Percentiles rank a stretch among this genome's conserved stretches.
Evolutionary conservation across 2,888 invertebrate species (phyloP).

Genomic region (Operophtera brumata): DNA sequence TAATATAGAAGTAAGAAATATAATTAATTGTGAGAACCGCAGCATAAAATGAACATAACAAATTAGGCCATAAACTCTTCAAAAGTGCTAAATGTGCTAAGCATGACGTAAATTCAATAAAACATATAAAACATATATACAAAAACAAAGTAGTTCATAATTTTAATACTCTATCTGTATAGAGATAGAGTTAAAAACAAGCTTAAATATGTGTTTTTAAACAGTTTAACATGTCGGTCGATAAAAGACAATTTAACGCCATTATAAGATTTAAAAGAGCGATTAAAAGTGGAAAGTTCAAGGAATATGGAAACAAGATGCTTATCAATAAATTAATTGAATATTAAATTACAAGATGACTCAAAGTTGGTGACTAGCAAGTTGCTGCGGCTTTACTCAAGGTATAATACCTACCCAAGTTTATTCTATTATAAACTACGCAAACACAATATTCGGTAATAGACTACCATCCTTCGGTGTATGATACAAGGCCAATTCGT

Average conservation of each 20-base stretch:
- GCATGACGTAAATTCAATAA: slow-evolving; percentile 3
- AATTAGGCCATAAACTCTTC: not conserved
- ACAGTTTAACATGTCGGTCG: slow-evolving; percentile 11
- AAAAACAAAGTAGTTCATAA: not conserved
- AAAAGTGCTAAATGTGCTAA: slow-evolving; percentile 8
- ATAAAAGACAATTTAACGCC: slow-evolving; percentile 24
- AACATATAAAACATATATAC: not conserved
- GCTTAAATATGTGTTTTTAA: not conserved
- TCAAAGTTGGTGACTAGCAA: slow-evolving; percentile 5
- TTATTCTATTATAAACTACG: too few species aligned
- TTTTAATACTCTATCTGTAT: not conserved
- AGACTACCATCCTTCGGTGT: too few species aligned
- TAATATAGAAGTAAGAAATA: not conserved
- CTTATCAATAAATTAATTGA: slow-evolving; percentile 35
- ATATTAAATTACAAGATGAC: slow-evolving; percentile 29
- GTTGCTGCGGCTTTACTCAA: not conserved
- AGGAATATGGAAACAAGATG: slow-evolving; percentile 31
- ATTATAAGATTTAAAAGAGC: slow-evolving; percentile 24
- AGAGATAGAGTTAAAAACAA: slow-evolving; percentile 1
- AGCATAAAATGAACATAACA: slow-evolving; percentile 3
- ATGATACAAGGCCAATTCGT: too few species aligned
- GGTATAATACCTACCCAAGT: not conserved
- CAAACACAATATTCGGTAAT: too few species aligned
- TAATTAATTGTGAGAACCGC: slow-evolving; percentile 14
- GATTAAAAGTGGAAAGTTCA: slow-evolving; percentile 29